Percentiles rank a stretch among this genome's conserved stretches.
Evolutionary conservation across 2,113 vertebrate species (phyloP).

Genomic region (Toxotes chatareus): DNA sequence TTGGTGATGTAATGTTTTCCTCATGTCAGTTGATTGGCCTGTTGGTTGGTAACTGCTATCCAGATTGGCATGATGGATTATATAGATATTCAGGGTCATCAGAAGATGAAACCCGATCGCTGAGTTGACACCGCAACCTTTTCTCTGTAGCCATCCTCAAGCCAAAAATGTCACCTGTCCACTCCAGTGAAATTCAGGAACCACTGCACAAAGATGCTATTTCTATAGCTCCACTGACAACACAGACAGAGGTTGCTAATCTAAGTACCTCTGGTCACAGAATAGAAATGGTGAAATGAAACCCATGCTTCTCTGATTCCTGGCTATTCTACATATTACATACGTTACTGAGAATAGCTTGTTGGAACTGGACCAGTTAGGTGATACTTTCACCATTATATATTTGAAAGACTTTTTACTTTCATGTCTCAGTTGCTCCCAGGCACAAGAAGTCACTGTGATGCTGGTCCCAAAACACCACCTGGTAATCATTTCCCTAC

Average conservation of each 20-base stretch:
- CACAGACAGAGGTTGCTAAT: background rate
- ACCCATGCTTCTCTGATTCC: background rate
- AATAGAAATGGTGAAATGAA: background rate
- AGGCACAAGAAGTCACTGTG: background rate
- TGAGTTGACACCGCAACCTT: constrained; percentile 1
- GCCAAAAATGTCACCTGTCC: background rate
- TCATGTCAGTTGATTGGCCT: background rate
- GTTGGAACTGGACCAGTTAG: background rate
- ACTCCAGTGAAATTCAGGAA: background rate
- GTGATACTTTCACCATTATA: background rate
- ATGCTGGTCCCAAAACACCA: constrained; percentile 3
- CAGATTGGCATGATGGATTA: background rate
- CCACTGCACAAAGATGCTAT: background rate
- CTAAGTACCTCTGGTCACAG: background rate
- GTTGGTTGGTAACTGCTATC: background rate
- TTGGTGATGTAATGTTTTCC: background rate
- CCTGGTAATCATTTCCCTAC: background rate
- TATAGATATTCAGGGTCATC: no score
- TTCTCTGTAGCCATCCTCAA: background rate
- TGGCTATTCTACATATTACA: background rate
- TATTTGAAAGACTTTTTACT: background rate
- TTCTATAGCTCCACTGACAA: background rate
- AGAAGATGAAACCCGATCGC: background rate
- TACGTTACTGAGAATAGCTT: background rate
- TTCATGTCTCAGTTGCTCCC: constrained; percentile 4